A percentile compares a stretch with the other conserved stretches of the same genome.
Evolutionary conservation across 2,113 vertebrate species (phyloP).

Genomic region (Xyrauchen texanus): DNA sequence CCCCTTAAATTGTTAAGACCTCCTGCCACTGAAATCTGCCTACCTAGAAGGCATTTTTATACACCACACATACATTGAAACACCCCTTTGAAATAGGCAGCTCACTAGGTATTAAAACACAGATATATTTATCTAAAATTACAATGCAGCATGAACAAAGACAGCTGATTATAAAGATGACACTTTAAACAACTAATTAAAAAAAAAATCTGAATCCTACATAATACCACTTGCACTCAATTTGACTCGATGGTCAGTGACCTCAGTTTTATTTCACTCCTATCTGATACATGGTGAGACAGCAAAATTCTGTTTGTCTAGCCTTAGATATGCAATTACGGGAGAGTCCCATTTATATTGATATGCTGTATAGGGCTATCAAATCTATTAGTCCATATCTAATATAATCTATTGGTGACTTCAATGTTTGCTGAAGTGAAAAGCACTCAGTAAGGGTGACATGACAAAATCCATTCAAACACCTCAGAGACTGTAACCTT

Average conservation of each 20-base stretch:
- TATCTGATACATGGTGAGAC: constrained; percentile 7
- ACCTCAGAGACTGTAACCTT: not conserved
- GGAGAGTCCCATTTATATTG: not conserved
- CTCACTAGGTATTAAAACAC: no score
- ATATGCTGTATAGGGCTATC: not conserved
- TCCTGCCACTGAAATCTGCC: no score
- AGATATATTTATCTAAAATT: no score
- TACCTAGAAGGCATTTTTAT: no score
- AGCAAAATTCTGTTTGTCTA: not conserved
- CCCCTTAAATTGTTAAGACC: no score
- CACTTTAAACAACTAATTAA: no score
- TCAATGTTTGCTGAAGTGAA: not conserved
- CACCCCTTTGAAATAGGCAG: no score
- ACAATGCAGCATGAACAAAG: no score
- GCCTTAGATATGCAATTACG: not conserved
- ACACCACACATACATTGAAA: no score
- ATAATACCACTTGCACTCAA: no score
- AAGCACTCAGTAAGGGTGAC: not conserved
- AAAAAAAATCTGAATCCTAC: not conserved
- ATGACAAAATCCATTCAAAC: not conserved
- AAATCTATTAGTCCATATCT: not conserved
- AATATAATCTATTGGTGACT: not conserved
- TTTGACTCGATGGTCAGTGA: not conserved
- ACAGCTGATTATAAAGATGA: no score
- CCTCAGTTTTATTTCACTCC: constrained; percentile 9